Evolutionary conservation across 2,888 invertebrate genomes (phyloP).

Genomic region (Tenthredo mesomela): DNA sequence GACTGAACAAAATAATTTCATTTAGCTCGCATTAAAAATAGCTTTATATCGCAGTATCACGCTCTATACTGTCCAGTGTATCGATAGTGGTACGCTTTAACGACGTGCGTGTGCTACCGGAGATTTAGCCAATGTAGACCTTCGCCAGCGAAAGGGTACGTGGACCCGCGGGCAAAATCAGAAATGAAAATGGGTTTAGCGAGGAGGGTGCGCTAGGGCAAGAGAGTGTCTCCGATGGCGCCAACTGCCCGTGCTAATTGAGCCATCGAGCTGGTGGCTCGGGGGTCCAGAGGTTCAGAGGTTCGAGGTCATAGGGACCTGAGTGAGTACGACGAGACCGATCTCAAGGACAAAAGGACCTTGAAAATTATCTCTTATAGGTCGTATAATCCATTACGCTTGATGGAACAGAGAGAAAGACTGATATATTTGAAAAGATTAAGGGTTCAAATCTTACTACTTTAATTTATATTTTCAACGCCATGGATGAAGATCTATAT

Average conservation of each 20-base stretch:
- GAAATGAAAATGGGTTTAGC: conserved; percentile 52
- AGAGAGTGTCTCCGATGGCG: conserved; percentile 40
- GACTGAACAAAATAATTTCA: not conserved
- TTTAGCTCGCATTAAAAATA: conserved; percentile 62
- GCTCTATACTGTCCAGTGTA: conserved; percentile 69
- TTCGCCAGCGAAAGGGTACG: conserved; percentile 60
- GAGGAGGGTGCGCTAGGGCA: conserved; percentile 44
- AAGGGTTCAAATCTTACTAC: not conserved
- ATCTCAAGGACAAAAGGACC: conserved; percentile 9
- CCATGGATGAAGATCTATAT: not conserved
- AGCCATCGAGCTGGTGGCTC: conserved; percentile 24
- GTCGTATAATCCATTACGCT: not conserved
- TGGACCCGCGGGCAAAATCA: conserved; percentile 52
- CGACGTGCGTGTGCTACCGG: conserved; percentile 75
- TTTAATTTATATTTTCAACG: not conserved
- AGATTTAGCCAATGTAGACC: conserved; percentile 76
- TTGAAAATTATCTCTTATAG: conserved; percentile 7
- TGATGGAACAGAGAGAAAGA: not conserved
- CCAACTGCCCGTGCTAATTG: conserved; percentile 51
- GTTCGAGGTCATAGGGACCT: conserved; percentile 5
- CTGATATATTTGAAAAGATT: not conserved
- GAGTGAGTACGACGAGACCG: not conserved
- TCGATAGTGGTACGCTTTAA: conserved; percentile 74
- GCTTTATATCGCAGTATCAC: conserved; percentile 72
- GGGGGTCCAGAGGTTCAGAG: conserved; percentile 21